phyloP scores from a whole-genome alignment of 2,888 invertebrate species.

The Vesta saturnalis region DNA sequence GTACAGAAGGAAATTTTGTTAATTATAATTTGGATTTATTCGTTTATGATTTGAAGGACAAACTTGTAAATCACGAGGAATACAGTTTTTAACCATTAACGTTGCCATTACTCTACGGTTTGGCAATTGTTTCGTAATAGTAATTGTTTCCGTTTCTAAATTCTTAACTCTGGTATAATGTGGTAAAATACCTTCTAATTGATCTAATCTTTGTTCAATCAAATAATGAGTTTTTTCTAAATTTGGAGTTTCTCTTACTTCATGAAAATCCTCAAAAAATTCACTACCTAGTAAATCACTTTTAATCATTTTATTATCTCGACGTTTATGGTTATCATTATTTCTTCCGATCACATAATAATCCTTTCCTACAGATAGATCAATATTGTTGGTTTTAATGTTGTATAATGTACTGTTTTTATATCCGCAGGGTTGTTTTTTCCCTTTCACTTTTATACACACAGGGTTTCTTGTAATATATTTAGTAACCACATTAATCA shows the following conservation, averaged over 20 bases:
- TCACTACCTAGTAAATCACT: constrained; percentile 44
- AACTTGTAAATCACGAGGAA: constrained; percentile 56
- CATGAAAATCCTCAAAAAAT: constrained; percentile 34
- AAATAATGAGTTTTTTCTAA: constrained; percentile 51
- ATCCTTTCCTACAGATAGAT: constrained; percentile 56
- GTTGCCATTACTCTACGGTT: constrained; percentile 56
- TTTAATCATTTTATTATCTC: constrained; percentile 7
- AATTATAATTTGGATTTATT: not conserved
- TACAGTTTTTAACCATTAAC: constrained; percentile 58
- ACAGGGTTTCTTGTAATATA: constrained; percentile 58
- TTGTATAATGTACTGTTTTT: constrained; percentile 16
- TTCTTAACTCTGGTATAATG: constrained; percentile 56
- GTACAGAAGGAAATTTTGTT: too few relatives aligned
- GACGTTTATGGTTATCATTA: not conserved
- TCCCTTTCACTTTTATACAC: constrained; percentile 56
- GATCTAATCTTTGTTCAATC: constrained; percentile 59
- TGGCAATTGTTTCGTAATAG: constrained; percentile 55
- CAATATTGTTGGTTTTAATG: constrained; percentile 43
- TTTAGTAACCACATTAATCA: constrained; percentile 56
- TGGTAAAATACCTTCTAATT: constrained; percentile 58
- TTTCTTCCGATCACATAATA: constrained; percentile 49
- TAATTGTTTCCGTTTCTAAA: constrained; percentile 58
- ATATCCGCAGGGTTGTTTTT: constrained; percentile 41
- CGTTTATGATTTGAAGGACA: constrained; percentile 48
- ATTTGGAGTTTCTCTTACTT: constrained; percentile 47